Conservation (phyloP, 2,797 vertebrate species). For the Karalla daura region DNA sequence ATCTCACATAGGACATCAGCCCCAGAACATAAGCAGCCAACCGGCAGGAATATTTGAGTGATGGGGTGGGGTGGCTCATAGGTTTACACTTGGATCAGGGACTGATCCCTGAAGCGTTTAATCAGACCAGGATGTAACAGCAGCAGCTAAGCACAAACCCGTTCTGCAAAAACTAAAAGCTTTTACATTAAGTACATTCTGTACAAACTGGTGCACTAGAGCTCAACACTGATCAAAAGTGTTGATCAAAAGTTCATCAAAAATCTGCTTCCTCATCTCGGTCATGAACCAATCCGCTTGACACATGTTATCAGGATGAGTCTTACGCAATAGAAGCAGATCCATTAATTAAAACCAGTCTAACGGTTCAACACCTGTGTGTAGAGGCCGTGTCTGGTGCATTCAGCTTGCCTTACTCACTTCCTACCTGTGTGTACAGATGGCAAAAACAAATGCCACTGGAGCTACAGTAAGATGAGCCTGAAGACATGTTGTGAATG, state of each 20-base stretch:
- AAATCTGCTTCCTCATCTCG: background rate
- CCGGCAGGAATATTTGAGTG: constrained; percentile 16
- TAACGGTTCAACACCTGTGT: background rate
- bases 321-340: too few species aligned
- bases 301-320: background rate
- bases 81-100: constrained; percentile 19
- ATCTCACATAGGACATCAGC: background rate
- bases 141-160: background rate
- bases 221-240: background rate
- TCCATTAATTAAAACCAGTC: too few species aligned
- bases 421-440: too few species aligned
- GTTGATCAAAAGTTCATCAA: too few species aligned
- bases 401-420: too few species aligned
- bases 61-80: background rate
- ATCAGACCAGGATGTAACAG: constrained; percentile 26
- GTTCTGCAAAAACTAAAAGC: background rate
- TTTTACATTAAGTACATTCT: background rate
- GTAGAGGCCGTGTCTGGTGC: too few species aligned
- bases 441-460: too few species aligned
- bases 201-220: background rate
- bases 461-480: too few species aligned
- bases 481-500: too few species aligned
- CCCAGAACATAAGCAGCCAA: background rate
- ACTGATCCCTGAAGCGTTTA: background rate
- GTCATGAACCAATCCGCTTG: background rate